Evolutionary conservation across 2,797 vertebrate species (phyloP).

Genomic region (Echeneis naucrates): DNA sequence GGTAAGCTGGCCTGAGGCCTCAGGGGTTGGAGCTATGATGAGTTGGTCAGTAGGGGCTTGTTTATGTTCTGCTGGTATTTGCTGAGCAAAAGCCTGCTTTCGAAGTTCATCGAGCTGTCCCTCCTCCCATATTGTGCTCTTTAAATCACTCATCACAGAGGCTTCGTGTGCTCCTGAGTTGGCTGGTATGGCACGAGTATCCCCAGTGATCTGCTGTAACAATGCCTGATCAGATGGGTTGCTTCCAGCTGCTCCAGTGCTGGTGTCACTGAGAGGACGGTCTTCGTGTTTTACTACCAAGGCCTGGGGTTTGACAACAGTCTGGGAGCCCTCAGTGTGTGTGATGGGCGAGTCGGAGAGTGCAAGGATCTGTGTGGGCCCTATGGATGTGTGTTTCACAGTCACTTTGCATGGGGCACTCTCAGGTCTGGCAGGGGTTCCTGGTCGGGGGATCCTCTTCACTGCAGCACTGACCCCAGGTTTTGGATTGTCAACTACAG

Average conservation of each 20-base stretch:
- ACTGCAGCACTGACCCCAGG: constrained; percentile 74
- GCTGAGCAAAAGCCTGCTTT: constrained; percentile 83
- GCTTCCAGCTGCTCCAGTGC: constrained; percentile 77
- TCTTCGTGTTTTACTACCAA: constrained; percentile 85
- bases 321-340: constrained; percentile 78
- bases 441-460: constrained; percentile 88
- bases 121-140: constrained; percentile 92
- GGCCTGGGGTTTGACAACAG: constrained; percentile 82
- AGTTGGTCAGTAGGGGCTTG: constrained; percentile 79
- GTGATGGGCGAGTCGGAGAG: constrained; percentile 86
- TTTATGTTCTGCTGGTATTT: constrained; percentile 84
- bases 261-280: constrained; percentile 72
- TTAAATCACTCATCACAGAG: constrained; percentile 88
- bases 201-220: constrained; percentile 90
- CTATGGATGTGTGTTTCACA: constrained; percentile 81
- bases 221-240: constrained; percentile 85
- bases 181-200: constrained; percentile 86
- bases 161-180: constrained; percentile 87
- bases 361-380: constrained; percentile 84
- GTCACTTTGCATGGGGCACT: constrained; percentile 87
- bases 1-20: constrained; percentile 88
- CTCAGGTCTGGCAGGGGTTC: constrained; percentile 86
- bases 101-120: constrained; percentile 88
- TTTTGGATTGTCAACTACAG: constrained; percentile 84
- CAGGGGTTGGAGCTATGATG: constrained; percentile 87